phyloP scores from a whole-genome alignment of 1,140 invertebrate species.

The Lysiphlebus fabarum region DNA sequence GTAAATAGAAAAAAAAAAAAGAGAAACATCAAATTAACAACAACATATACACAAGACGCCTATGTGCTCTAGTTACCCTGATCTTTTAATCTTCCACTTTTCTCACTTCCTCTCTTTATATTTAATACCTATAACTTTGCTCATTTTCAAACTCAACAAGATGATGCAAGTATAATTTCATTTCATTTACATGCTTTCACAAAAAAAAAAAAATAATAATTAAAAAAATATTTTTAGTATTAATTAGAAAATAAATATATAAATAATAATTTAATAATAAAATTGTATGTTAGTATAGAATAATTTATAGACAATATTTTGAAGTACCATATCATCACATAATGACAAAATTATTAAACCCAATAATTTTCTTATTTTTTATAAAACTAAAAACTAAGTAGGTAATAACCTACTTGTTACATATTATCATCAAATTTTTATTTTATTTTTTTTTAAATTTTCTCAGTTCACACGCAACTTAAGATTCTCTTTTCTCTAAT shows the following conservation, averaged over 20 bases:
- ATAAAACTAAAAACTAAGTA: conserved; percentile 20
- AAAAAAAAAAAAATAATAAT: neutral
- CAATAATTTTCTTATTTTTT: neutral
- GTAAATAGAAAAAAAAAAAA: neutral
- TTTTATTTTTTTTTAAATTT: conserved; percentile 9
- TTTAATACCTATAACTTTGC: conserved; percentile 3
- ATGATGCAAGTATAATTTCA: neutral
- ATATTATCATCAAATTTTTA: neutral
- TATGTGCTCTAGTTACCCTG: conserved; percentile 33
- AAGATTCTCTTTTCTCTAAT: conserved; percentile 2
- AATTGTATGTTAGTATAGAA: neutral
- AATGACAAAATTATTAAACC: neutral
- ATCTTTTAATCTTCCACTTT: conserved; percentile 23
- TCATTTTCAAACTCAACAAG: neutral
- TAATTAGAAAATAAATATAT: conserved; percentile 5
- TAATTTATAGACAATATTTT: neutral
- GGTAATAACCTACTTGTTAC: conserved; percentile 20
- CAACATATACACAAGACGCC: conserved; percentile 26
- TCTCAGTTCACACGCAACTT: conserved; percentile 18
- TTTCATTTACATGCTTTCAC: neutral
- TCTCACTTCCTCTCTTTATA: neutral
- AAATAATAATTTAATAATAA: neutral
- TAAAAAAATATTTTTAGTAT: neutral
- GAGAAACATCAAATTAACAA: neutral
- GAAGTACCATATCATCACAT: neutral